A percentile compares a stretch with the other conserved stretches of the same genome.
These are phyloP conservation scores for Brachynemurus nebulosus DNA, from an alignment of 2,888 invertebrate genomes.

Conservation along the genomic window DNA sequence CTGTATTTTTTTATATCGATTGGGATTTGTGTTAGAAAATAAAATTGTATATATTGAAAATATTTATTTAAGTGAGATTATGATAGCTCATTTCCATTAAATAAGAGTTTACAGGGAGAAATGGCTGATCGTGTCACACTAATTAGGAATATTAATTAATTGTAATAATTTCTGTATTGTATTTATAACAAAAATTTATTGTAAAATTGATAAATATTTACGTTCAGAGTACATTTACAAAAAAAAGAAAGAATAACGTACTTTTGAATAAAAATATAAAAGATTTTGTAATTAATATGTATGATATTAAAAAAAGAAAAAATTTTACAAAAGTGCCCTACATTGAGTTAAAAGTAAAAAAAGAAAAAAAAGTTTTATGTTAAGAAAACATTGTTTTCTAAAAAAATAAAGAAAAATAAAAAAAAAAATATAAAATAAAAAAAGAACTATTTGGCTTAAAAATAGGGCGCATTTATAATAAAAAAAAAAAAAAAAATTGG, in stretches of 20 bases:
- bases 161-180: too few relatives aligned
- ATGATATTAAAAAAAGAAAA: constrained; percentile 12
- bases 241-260: constrained; percentile 8
- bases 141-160: too few relatives aligned
- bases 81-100: too few relatives aligned
- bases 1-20: too few relatives aligned
- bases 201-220: constrained; percentile 1
- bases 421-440: neutral
- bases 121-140: too few relatives aligned
- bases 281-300: constrained; percentile 9
- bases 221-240: constrained; percentile 4
- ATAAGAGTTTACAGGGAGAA: neutral
- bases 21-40: too few relatives aligned
- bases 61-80: too few relatives aligned
- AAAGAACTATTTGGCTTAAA: neutral
- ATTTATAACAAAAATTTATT: neutral
- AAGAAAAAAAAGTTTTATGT: constrained; percentile 13
- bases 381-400: too few relatives aligned
- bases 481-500: constrained; percentile 13
- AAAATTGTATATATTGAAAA: too few relatives aligned
- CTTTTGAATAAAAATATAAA: constrained; percentile 7
- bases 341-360: constrained; percentile 13
- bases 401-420: constrained; percentile 6
- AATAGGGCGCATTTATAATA: neutral
- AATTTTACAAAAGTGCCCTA: too few relatives aligned